Percentiles rank a stretch among this genome's conserved stretches.
Evolutionary conservation across 37 sponge, comb jelly and placozoan genomes (phyloP).

Genomic region (Aplysina aerophoba): DNA sequence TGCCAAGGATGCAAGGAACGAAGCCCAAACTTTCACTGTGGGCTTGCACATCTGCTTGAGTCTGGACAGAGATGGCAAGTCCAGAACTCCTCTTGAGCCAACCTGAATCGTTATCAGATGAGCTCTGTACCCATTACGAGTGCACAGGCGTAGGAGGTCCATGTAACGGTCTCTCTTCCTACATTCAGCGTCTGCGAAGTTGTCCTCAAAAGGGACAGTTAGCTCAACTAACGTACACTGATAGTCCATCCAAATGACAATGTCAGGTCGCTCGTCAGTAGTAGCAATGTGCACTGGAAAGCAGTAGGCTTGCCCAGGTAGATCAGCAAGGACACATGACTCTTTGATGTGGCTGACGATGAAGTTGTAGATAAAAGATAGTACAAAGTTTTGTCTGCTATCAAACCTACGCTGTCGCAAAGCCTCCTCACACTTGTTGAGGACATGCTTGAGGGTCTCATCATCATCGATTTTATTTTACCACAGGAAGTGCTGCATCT

Average conservation of each 20-base stretch:
- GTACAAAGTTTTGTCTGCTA: neutral
- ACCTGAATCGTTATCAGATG: neutral
- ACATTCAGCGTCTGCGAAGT: too few species aligned
- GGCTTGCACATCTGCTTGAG: neutral
- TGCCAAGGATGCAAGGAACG: neutral
- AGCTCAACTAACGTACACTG: too few species aligned
- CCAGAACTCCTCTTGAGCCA: neutral
- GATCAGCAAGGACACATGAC: too few species aligned
- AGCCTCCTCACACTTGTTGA: too few species aligned
- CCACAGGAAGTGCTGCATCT: too few species aligned
- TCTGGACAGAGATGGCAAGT: neutral
- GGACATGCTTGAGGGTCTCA: too few species aligned
- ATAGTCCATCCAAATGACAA: neutral
- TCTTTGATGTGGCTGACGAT: neutral
- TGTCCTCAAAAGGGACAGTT: too few species aligned
- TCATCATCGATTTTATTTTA: too few species aligned
- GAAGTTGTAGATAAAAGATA: neutral
- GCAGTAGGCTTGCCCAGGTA: too few species aligned
- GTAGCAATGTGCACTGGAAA: constrained; percentile 22
- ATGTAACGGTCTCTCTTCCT: too few species aligned
- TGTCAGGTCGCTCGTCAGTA: constrained; percentile 15
- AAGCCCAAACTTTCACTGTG: neutral
- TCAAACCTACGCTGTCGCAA: neutral
- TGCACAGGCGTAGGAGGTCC: too few species aligned
- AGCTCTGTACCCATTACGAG: neutral